phyloP scores from a whole-genome alignment of 2,113 vertebrate species.

The Anguilla japonica region DNA sequence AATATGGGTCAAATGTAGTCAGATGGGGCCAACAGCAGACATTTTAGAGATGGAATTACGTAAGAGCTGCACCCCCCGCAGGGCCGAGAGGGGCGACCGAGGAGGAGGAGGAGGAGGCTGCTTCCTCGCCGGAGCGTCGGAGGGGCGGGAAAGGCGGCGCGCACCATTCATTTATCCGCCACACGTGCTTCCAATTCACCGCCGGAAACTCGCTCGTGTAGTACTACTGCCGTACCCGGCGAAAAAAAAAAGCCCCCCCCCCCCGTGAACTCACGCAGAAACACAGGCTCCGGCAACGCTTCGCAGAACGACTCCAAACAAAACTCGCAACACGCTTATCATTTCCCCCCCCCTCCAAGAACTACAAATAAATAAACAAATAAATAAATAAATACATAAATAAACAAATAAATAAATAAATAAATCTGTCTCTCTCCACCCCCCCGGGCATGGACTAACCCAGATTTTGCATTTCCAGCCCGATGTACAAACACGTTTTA shows the following conservation, averaged over 20 bases:
- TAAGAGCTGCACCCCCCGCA: background rate
- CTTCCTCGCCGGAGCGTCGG: background rate
- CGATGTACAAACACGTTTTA: slow-evolving; percentile 26
- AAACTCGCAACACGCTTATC: slow-evolving; percentile 15
- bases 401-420: slow-evolving; percentile 24
- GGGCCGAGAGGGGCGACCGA: background rate
- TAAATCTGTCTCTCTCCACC: slow-evolving; percentile 21
- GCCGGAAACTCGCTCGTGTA: background rate
- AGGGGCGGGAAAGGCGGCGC: background rate
- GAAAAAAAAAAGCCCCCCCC: too few species aligned
- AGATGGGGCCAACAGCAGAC: background rate
- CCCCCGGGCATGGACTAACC: slow-evolving; percentile 41
- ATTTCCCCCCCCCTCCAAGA: slow-evolving; percentile 24
- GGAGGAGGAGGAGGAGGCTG: too few species aligned
- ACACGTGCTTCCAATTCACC: background rate
- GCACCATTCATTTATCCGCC: background rate
- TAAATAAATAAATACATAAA: slow-evolving; percentile 21
- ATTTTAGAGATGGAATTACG: background rate
- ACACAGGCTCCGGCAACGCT: slow-evolving; percentile 34
- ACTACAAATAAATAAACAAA: slow-evolving; percentile 12
- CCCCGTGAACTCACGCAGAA: slow-evolving; percentile 3
- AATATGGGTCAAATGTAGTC: slow-evolving; percentile 10
- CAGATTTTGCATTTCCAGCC: slow-evolving; percentile 41
- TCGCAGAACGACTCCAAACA: slow-evolving; percentile 38
- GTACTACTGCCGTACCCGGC: background rate